Conservation (phyloP, 2,797 vertebrate species). For the Chelon auratus region DNA sequence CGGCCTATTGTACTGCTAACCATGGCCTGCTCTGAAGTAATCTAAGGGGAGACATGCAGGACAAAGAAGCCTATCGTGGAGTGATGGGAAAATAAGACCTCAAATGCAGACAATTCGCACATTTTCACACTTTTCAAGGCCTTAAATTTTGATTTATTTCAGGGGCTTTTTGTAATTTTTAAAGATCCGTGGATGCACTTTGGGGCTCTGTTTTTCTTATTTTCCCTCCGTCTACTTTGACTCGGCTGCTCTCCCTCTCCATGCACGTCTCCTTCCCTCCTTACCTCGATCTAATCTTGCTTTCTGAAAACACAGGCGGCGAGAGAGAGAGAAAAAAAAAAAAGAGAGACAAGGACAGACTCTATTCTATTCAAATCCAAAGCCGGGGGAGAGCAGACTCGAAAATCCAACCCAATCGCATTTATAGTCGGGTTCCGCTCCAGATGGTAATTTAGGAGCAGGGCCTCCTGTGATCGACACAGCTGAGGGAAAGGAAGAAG, state of each 20-base stretch:
- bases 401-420: slow-evolving; percentile 66
- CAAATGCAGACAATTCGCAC: slow-evolving; percentile 44
- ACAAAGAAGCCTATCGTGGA: slow-evolving; percentile 55
- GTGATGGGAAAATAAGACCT: slow-evolving; percentile 45
- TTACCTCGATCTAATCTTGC: slow-evolving; percentile 69
- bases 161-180: slow-evolving; percentile 46
- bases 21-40: slow-evolving; percentile 38
- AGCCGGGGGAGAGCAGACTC: slow-evolving; percentile 63
- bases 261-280: slow-evolving; percentile 43
- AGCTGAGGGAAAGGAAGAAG: slow-evolving; percentile 10
- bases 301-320: slow-evolving; percentile 54
- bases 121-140: slow-evolving; percentile 44
- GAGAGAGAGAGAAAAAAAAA: not conserved
- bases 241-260: slow-evolving; percentile 31
- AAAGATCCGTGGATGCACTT: slow-evolving; percentile 45
- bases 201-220: slow-evolving; percentile 40
- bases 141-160: slow-evolving; percentile 62
- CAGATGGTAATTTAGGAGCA: slow-evolving; percentile 65
- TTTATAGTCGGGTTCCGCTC: slow-evolving; percentile 66
- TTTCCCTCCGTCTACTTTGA: slow-evolving; percentile 44
- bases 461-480: slow-evolving; percentile 56
- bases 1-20: slow-evolving; percentile 49
- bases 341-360: slow-evolving; percentile 42
- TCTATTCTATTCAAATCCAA: slow-evolving; percentile 73
- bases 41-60: slow-evolving; percentile 42